Percentiles rank a stretch among this genome's conserved stretches.
Conservation (phyloP, 1,140 invertebrate species). For the Bacillus rossius region DNA sequence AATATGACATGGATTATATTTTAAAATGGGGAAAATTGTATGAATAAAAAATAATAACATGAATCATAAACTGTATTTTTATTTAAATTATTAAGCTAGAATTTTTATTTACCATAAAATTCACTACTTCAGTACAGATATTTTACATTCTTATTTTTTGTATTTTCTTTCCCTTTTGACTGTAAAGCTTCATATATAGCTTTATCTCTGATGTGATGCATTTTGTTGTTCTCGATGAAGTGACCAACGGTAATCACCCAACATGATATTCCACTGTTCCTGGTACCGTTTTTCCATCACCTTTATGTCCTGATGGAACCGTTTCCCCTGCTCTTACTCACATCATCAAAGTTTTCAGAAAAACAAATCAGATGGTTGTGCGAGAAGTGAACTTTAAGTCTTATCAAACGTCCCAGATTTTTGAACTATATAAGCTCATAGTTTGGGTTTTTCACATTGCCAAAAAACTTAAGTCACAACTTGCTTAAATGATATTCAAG, state of each 20-base stretch:
- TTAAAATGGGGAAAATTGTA: no score
- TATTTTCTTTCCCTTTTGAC: background rate
- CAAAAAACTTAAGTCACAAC: slow-evolving; percentile 22
- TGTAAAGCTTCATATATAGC: background rate
- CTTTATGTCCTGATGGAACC: slow-evolving; percentile 38
- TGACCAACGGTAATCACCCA: slow-evolving; percentile 34
- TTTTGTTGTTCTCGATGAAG: background rate
- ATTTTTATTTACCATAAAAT: no score
- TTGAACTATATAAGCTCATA: slow-evolving; percentile 28
- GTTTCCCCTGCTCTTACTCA: slow-evolving; percentile 37
- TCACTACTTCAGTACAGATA: no score
- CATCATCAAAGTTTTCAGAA: slow-evolving; percentile 29
- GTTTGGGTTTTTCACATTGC: slow-evolving; percentile 27
- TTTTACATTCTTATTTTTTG: no score
- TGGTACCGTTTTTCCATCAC: slow-evolving; percentile 33
- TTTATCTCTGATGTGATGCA: background rate
- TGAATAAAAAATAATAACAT: no score
- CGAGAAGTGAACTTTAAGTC: slow-evolving; percentile 38
- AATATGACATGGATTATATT: no score
- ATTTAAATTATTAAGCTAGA: no score
- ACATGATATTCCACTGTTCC: slow-evolving; percentile 33
- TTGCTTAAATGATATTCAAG: background rate
- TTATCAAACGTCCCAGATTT: slow-evolving; percentile 30
- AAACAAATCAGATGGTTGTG: slow-evolving; percentile 39
- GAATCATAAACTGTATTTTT: no score